Conservation (phyloP, 2,113 vertebrate species). For the Pelobates fuscus region DNA sequence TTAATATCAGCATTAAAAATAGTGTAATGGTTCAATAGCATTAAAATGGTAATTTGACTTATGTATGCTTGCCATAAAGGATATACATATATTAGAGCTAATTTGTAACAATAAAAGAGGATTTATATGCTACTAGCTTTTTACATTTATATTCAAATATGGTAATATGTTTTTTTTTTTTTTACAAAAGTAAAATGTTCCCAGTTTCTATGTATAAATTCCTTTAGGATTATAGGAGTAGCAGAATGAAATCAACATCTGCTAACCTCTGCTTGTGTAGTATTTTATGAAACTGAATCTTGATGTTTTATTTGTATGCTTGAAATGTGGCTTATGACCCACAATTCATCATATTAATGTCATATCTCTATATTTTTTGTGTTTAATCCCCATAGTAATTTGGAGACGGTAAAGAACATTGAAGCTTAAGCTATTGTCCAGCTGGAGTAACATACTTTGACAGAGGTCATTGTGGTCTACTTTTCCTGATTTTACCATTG, state of each 20-base stretch:
- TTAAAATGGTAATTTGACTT: too few species aligned
- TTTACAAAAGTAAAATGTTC: not conserved
- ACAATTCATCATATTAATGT: constrained; percentile 82
- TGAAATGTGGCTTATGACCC: constrained; percentile 82
- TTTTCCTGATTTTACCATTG: constrained; percentile 71
- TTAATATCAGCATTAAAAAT: too few species aligned
- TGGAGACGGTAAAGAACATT: constrained; percentile 75
- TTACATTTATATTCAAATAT: not conserved
- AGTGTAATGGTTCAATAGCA: too few species aligned
- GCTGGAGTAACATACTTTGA: constrained; percentile 79
- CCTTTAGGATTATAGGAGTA: constrained; percentile 66
- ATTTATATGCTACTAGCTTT: not conserved
- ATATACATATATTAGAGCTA: too few species aligned
- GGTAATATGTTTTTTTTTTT: not conserved
- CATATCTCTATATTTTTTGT: constrained; percentile 82
- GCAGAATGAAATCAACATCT: constrained; percentile 77
- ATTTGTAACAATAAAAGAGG: too few species aligned
- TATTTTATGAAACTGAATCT: constrained; percentile 76
- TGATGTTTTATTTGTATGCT: constrained; percentile 81
- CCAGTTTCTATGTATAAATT: constrained; percentile 54
- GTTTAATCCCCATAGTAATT: constrained; percentile 68
- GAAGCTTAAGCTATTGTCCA: constrained; percentile 84
- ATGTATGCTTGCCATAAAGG: too few species aligned
- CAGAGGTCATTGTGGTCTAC: constrained; percentile 78
- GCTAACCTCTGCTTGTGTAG: constrained; percentile 77